A percentile compares a stretch with the other conserved stretches of the same genome.
Conservation (phyloP, 2,797 vertebrate genomes). For the Peromyscus eremicus region DNA sequence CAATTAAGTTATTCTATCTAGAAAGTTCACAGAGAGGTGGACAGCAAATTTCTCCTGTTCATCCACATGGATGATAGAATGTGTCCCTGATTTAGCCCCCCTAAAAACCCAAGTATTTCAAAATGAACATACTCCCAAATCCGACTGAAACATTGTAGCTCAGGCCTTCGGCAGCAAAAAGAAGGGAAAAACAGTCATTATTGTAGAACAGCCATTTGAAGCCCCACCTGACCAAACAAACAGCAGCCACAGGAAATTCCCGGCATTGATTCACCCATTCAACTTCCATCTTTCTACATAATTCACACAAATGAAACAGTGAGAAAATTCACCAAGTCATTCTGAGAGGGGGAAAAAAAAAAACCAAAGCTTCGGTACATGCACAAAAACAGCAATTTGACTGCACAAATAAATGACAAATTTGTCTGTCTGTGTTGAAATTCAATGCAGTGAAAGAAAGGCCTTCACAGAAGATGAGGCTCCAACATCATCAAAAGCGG, state of each 20-base stretch:
- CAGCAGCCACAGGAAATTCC: constrained; percentile 55
- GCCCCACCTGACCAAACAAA: constrained; percentile 72
- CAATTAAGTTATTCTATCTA: constrained; percentile 70
- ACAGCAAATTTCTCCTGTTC: constrained; percentile 80
- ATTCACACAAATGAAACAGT: constrained; percentile 74
- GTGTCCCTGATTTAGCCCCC: constrained; percentile 79
- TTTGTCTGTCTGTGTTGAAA: constrained; percentile 59
- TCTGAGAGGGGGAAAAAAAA: background rate
- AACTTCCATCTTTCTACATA: constrained; percentile 70
- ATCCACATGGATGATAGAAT: constrained; percentile 81
- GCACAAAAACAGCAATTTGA: constrained; percentile 66
- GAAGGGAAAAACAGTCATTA: constrained; percentile 89
- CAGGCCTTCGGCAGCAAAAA: constrained; percentile 95
- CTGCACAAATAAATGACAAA: constrained; percentile 50
- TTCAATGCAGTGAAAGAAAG: constrained; percentile 56
- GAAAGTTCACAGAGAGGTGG: constrained; percentile 71
- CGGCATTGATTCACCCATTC: constrained; percentile 22
- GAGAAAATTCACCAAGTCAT: constrained; percentile 65
- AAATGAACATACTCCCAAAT: constrained; percentile 97
- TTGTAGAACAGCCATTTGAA: constrained; percentile 80
- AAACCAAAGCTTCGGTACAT: background rate
- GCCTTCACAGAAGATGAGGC: constrained; percentile 56
- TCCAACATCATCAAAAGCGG: constrained; percentile 65
- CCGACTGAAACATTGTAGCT: constrained; percentile 97
- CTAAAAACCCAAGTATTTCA: constrained; percentile 86